Evolutionary conservation across 2,113 vertebrate species (phyloP).

Genomic region (Pontoporia blainvillei): DNA sequence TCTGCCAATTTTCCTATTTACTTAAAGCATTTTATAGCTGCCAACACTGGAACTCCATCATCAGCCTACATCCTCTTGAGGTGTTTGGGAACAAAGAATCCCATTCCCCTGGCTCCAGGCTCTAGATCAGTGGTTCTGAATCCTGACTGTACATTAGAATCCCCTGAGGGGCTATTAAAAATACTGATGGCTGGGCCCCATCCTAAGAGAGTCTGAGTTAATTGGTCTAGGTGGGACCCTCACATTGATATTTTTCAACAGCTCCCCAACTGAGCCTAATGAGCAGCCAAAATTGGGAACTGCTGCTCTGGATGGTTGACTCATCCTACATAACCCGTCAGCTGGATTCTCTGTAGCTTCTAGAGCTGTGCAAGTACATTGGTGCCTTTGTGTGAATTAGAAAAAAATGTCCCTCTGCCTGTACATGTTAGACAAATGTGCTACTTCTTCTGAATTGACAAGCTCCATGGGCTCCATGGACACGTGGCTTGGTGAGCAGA

Average conservation of each 20-base stretch:
- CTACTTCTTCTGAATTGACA: neutral
- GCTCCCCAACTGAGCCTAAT: constrained; percentile 62
- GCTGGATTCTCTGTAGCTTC: constrained; percentile 62
- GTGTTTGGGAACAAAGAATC: constrained; percentile 47
- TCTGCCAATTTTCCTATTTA: constrained; percentile 57
- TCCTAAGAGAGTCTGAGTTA: constrained; percentile 59
- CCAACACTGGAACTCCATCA: neutral
- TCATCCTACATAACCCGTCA: constrained; percentile 68
- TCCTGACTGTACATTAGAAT: constrained; percentile 44
- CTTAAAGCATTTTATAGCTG: constrained; percentile 46
- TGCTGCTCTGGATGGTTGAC: constrained; percentile 57
- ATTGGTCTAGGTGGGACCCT: constrained; percentile 64
- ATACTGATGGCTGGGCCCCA: constrained; percentile 49
- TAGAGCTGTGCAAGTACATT: neutral
- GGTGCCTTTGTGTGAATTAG: constrained; percentile 34
- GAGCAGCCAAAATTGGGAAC: constrained; percentile 58
- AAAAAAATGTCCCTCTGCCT: neutral
- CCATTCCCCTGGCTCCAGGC: constrained; percentile 54
- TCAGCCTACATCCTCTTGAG: constrained; percentile 40
- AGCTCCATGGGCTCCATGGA: neutral
- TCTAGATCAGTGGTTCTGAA: constrained; percentile 65
- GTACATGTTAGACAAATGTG: neutral
- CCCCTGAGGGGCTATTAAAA: constrained; percentile 23
- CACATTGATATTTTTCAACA: constrained; percentile 55
- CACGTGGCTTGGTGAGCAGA: neutral